phyloP scores from a whole-genome alignment of 2,113 vertebrate species.

The Axis porcinus region DNA sequence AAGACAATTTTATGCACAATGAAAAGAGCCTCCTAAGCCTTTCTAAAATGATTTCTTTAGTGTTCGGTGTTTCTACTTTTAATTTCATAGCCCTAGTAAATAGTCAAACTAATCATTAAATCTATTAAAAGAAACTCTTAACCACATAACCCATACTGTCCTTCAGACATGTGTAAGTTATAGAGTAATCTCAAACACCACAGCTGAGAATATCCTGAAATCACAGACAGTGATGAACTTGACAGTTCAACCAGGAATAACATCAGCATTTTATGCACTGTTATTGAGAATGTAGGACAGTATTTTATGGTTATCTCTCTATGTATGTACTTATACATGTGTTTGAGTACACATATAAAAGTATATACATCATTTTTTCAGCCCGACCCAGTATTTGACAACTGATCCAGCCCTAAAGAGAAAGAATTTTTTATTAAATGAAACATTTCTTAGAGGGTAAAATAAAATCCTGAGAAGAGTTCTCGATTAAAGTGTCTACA shows the following conservation, averaged over 20 bases:
- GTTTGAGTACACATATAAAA: background rate
- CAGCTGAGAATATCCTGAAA: background rate
- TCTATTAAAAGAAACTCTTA: conserved; percentile 29
- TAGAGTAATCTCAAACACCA: too few species aligned
- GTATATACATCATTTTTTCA: background rate
- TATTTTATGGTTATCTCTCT: background rate
- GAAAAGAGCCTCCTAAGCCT: background rate
- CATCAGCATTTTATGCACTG: fast-evolving
- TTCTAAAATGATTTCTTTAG: background rate
- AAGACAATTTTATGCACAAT: background rate
- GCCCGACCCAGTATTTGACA: background rate
- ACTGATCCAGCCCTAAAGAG: background rate
- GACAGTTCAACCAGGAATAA: background rate
- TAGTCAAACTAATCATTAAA: background rate
- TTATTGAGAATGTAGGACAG: background rate
- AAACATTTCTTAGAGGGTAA: background rate
- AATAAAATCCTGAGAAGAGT: background rate
- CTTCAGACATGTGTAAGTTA: background rate
- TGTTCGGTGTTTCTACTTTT: background rate
- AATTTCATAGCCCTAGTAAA: background rate
- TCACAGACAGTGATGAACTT: background rate
- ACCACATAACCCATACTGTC: background rate
- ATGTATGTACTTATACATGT: fast-evolving
- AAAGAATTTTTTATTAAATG: background rate
- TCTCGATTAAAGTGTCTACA: background rate